phyloP scores from a whole-genome alignment of 2,113 vertebrate genomes.

The Megatriorchis doriae region DNA sequence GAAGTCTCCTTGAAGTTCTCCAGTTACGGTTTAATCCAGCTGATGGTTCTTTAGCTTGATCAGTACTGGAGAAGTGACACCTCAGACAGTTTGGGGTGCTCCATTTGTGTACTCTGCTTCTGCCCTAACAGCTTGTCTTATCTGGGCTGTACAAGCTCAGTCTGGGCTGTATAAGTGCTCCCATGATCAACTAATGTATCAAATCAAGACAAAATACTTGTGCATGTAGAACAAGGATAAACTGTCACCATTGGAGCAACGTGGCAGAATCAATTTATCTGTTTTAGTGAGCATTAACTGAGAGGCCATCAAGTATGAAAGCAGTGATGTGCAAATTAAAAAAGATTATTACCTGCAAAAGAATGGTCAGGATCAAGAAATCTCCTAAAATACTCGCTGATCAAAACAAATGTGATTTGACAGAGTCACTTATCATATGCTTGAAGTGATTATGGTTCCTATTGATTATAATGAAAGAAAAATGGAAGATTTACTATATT shows the following conservation, averaged over 20 bases:
- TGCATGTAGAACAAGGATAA: neutral
- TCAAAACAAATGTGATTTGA: slow-evolving; percentile 46
- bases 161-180: neutral
- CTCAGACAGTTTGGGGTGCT: neutral
- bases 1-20: neutral
- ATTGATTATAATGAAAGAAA: slow-evolving; percentile 24
- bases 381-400: slow-evolving; percentile 10
- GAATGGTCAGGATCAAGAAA: neutral
- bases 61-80: neutral
- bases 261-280: neutral
- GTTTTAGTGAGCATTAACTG: slow-evolving; percentile 8
- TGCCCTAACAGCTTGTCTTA: neutral
- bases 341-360: neutral
- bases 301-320: neutral
- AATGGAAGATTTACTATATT: neutral
- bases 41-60: neutral
- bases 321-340: slow-evolving; percentile 14
- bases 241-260: neutral
- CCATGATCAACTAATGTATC: neutral
- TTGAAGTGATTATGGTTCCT: slow-evolving; percentile 3
- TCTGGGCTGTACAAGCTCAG: neutral
- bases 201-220: neutral
- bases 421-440: slow-evolving; percentile 10
- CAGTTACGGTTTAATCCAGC: neutral
- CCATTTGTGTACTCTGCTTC: neutral